Evolutionary conservation across 2,113 vertebrate genomes (phyloP), one percentile per base, ranked within the genome.

Genomic region (Clarias macrocephalus): DNA sequence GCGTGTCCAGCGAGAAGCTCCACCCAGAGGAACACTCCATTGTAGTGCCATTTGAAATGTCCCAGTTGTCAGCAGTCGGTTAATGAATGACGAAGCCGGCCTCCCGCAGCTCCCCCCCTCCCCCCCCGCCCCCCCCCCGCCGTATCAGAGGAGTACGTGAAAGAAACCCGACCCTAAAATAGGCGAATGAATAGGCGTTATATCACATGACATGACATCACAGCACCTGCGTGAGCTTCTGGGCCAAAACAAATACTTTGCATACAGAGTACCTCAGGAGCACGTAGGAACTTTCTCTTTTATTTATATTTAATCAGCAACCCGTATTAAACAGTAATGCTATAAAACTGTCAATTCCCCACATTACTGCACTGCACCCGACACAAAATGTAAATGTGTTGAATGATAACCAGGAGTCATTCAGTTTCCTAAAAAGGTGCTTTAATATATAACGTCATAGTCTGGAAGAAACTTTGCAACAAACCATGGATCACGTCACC

Each of bases 381-480:
- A 73, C 70, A 73, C 18, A 10, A 28, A 56, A 21, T n/a, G 1
- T 23, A 23, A 33, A 59, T 30, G 21, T 13, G 21, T 13, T 48
- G 37, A 75, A 75, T 48, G 33, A 81, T 8, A 23, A 37, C n/a
- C 16, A 42, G 25, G 68, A 80, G 70, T 10, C 85, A 23, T 52
- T 57, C 21, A 42, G 75, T 81, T 62, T 81, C 57, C 79, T 81
- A 62, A 92, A 93, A 93, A 94, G 93, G 93, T 95, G 94, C 93
- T 95, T 95, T 95, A 95, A 94, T 95, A 94, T 95, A 92, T 92
- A 89, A 93, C 85, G 77, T 91, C 88, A 88, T 80, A 90, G 89
- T 88, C 86, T 91, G 70, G 83, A 89, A 93, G 87, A 88, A 92
- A 90, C 81, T n/a, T 88, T 82, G 91, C 54, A 52, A 73, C 68